Evolutionary conservation across 2,797 vertebrate species (phyloP).

Genomic region (Lateolabrax maculatus): DNA sequence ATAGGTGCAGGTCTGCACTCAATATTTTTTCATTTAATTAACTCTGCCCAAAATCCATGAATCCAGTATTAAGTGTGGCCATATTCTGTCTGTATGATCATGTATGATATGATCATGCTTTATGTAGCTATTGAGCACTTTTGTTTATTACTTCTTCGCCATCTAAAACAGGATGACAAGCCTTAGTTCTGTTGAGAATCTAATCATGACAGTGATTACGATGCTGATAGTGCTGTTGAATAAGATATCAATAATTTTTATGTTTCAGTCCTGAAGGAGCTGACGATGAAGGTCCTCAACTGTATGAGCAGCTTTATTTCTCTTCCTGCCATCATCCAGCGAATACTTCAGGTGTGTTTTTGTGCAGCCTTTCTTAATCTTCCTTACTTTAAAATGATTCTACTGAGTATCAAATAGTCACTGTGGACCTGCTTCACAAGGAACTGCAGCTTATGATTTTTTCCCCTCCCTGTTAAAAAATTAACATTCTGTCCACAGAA

Average conservation of each 20-base stretch:
- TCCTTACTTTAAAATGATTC: neutral
- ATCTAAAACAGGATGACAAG: neutral
- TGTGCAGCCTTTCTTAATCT: neutral
- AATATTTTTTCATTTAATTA: neutral
- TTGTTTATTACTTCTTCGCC: neutral
- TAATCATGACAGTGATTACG: neutral
- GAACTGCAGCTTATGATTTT: no score
- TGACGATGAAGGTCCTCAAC: slow-evolving; percentile 97
- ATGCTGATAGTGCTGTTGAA: neutral
- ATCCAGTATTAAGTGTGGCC: no score
- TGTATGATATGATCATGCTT: neutral
- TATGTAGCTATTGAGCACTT: neutral
- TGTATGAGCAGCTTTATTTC: slow-evolving; percentile 96
- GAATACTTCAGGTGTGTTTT: slow-evolving; percentile 90
- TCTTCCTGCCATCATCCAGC: slow-evolving; percentile 94
- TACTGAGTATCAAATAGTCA: neutral
- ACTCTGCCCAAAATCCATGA: neutral
- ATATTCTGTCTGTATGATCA: neutral
- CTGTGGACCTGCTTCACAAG: neutral
- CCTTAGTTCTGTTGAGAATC: neutral
- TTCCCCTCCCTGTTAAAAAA: no score
- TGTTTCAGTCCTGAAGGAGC: slow-evolving; percentile 90
- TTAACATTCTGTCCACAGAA: no score
- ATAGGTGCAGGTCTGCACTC: neutral
- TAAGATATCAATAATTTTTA: neutral